Evolutionary conservation across 2,888 invertebrate species (phyloP).

Genomic region (Eilema griseolum): DNA sequence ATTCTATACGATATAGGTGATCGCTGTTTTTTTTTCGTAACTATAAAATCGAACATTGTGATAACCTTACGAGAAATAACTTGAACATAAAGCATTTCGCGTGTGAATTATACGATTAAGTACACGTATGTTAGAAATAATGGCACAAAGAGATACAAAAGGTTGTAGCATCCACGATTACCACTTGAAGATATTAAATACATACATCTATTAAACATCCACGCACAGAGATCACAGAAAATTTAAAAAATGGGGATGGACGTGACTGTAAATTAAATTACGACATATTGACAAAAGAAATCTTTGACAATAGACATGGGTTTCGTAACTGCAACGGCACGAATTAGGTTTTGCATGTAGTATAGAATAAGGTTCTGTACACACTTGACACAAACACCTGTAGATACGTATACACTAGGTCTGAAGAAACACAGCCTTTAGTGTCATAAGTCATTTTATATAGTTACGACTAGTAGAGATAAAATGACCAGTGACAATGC

Average conservation of each 20-base stretch:
- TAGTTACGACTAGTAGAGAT: slow-evolving; percentile 12
- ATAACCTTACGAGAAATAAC: slow-evolving; percentile 55
- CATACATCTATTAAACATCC: slow-evolving; percentile 26
- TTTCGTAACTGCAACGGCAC: too few species aligned
- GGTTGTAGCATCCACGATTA: slow-evolving; percentile 19
- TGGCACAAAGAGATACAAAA: slow-evolving; percentile 66
- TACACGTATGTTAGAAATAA: slow-evolving; percentile 60
- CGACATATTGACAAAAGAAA: neutral
- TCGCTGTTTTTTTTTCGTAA: slow-evolving; percentile 68
- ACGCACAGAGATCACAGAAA: slow-evolving; percentile 45
- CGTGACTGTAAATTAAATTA: neutral
- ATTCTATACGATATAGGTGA: slow-evolving; percentile 71
- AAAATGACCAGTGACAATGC: slow-evolving; percentile 28
- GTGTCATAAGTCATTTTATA: slow-evolving; percentile 18
- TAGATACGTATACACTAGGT: slow-evolving; percentile 17
- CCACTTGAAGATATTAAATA: slow-evolving; percentile 23
- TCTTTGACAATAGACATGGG: neutral
- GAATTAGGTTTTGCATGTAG: neutral
- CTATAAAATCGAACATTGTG: slow-evolving; percentile 66
- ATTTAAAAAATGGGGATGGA: slow-evolving; percentile 38
- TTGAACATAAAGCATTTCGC: slow-evolving; percentile 56
- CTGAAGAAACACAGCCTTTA: slow-evolving; percentile 48
- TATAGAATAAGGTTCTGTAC: neutral
- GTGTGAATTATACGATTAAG: slow-evolving; percentile 63
- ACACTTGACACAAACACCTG: slow-evolving; percentile 5